Base-by-base conservation (phyloP, 2,797 vertebrate genomes). In the Eupleurogrammus muticus region DNA sequence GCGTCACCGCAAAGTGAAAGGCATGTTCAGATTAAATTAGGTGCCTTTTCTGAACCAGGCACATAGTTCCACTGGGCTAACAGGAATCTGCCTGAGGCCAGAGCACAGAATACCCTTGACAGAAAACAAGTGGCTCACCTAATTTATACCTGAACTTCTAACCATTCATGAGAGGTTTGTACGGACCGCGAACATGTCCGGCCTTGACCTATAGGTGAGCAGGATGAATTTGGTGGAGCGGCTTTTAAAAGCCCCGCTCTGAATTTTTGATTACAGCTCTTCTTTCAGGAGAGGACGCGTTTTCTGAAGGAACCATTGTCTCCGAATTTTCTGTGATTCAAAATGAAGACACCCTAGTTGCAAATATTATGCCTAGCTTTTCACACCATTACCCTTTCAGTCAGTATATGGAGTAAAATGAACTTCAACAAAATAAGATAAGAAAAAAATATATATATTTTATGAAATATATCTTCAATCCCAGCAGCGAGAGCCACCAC, bases 11-110 rank as follows among this genome's bases (percentile, higher is more conserved):
- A 85, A 72, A 87, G 83, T 81, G 73, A 85, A 90, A 81, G 57
- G 67, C 65, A 72, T 83, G 84, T 79, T 83, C 65, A 69, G 57
- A 87, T 89, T 73, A 79, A 87, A 87, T 73, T 75, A 84, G 38
- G 73, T 70, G 74, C 72, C 70, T 81, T 81, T 87, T 70, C 48
- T 73, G 77, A 89, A 78, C 67, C n/a, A 54, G 74, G 53, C 70
- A 59, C 50, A 73, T 54, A 79, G 61, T 19, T 75, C 67, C 57
- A 66, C 67, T 70, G 69, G 74, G 56, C 40, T 78, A 66, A 70
- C 52, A 63, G 51, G 48, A 75, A 79, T 70, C 24, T 44, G 85
- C 88, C 87, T 65, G 17, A 55, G 75, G 87, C 76, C 63, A 80
- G 73, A 70, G 74, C 53, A 80, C 75, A 60, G 70, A 79, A 75